Conservation (phyloP, 2,797 vertebrate species). For the Microctenopoma stevenorrisi region DNA sequence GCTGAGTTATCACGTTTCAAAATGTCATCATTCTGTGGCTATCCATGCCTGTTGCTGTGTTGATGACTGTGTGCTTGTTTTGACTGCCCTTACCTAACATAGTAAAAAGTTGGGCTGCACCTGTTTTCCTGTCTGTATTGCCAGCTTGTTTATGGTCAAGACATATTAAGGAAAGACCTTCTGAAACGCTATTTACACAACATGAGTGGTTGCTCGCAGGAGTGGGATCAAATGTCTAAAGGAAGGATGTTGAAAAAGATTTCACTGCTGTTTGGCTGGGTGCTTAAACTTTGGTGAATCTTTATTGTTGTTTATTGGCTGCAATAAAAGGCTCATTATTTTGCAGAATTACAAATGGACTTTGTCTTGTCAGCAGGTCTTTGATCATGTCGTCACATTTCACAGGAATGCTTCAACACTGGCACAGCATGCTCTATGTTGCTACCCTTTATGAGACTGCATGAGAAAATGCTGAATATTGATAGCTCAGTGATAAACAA, state of each 20-base stretch:
- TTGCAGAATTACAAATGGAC: no score
- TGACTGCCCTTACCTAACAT: not conserved
- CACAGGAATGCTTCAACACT: no score
- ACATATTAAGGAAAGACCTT: conserved; percentile 32
- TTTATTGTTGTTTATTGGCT: no score
- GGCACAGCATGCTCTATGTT: no score
- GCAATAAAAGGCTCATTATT: no score
- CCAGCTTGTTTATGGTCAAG: conserved; percentile 39
- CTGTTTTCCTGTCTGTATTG: conserved; percentile 18
- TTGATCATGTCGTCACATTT: no score
- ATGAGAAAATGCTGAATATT: not conserved
- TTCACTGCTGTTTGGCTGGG: no score
- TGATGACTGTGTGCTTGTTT: not conserved
- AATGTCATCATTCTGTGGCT: not conserved
- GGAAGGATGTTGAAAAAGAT: conserved; percentile 14
- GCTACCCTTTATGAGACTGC: no score
- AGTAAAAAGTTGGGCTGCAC: conserved; percentile 7
- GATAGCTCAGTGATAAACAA: not conserved
- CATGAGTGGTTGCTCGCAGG: conserved; percentile 29
- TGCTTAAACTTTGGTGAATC: no score
- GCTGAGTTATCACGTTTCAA: not conserved
- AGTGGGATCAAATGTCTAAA: conserved; percentile 20
- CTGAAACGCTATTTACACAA: conserved; percentile 59
- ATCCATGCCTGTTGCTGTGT: not conserved
- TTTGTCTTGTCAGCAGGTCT: no score